Evolutionary conservation across 37 sponge, comb jelly and placozoan genomes (phyloP).

Genomic region (Chondrosia reniformis): DNA sequence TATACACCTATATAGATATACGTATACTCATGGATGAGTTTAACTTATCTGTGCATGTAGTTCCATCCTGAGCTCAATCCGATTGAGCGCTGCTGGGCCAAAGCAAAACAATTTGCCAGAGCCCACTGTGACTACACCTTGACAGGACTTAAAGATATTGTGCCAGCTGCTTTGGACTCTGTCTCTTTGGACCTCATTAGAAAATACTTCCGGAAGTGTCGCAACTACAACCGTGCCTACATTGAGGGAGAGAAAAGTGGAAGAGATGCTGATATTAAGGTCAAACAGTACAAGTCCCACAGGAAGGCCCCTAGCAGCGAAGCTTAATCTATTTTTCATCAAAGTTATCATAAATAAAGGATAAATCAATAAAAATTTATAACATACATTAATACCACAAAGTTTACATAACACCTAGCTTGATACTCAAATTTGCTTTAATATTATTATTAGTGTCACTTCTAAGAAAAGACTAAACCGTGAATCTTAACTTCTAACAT

Average conservation of each 20-base stretch:
- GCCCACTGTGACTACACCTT: constrained; percentile 37
- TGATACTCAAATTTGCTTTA: no score
- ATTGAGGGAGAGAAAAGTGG: constrained; percentile 16
- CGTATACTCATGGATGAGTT: no score
- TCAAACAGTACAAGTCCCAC: constrained; percentile 4
- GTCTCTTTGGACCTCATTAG: constrained; percentile 10
- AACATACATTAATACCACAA: no score
- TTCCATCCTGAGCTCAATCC: constrained; percentile 39
- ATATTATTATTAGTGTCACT: no score
- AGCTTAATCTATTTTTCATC: no score
- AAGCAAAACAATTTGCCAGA: constrained; percentile 17
- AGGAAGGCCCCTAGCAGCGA: constrained; percentile 1
- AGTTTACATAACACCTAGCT: no score
- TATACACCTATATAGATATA: no score
- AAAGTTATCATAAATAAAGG: no score
- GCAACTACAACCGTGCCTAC: constrained; percentile 21
- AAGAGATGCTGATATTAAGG: not conserved
- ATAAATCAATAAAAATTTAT: no score
- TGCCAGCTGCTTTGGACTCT: not conserved
- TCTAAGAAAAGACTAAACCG: no score
- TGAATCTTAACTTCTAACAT: no score
- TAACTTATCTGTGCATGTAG: no score
- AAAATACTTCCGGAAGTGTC: constrained; percentile 26
- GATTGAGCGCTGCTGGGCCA: constrained; percentile 25
- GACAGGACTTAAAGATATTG: not conserved